Base-by-base conservation (phyloP, 1,140 invertebrate genomes). In the Hyphantria cunea region DNA sequence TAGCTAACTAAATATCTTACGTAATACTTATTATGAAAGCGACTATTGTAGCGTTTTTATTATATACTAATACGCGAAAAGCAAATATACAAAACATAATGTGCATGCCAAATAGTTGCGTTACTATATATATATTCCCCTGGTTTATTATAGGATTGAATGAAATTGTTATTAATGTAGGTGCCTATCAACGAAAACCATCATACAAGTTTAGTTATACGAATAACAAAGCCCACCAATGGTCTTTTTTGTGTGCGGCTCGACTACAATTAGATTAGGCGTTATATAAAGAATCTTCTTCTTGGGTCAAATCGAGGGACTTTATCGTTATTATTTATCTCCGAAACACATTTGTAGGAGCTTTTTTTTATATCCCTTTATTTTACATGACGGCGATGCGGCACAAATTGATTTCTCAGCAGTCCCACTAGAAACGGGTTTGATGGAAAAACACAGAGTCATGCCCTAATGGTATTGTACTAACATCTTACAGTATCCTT, bases 321-420 rank as follows among this genome's bases (percentile, higher is more conserved):
- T 72, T 72, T 71, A 78, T 76, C 75, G 70, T 74, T 74, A 74
- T 72, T 81, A 81, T 78, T 78, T 77, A 81, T 81, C 68, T 74
- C 58, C 39, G 69, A 71, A 71, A 72, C 65, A 74, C 66, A 73
- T 76, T 73, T 76, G 66, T 72, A 73, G 67, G 58, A 71, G 63
- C 45, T 64, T 59, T 53, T 64, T 44, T 69, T 61, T 69, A 64
- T 71, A 69, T 66, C 66, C 72, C 58, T 78, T 80, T 69, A 74
- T 80, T 78, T 78, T 76, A 74, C 68, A 73, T 71, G 66, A 66
- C 60, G 62, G 49, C 39, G 39, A 68, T 44, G 60, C 65, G 15
- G 50, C 61, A 71, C 68, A 72, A 76, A 80, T 78, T 78, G 76
- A 78, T 78, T 81, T 65, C 47, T 66, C 44, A 17, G 51, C 47